Percentiles rank a stretch among this genome's conserved stretches.
phyloP scores from a whole-genome alignment of 2,888 invertebrate genomes.

The Fabriciana adippe region DNA sequence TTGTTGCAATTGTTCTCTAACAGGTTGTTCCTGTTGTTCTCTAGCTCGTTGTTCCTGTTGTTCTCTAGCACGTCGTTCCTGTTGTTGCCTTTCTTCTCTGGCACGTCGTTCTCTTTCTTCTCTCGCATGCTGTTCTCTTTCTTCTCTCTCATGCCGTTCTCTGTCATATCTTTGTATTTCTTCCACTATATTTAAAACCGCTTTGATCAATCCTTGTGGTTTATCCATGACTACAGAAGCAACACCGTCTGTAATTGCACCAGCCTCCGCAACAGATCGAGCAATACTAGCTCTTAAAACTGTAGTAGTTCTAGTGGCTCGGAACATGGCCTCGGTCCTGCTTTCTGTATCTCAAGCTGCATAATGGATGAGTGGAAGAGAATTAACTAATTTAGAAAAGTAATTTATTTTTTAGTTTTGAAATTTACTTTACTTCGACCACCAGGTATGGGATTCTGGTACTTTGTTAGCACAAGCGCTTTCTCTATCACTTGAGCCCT shows the following conservation, averaged over 20 bases:
- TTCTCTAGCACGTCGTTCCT: too few species aligned
- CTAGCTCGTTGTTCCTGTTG: too few species aligned
- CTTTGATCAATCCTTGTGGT: background rate
- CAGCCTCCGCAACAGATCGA: background rate
- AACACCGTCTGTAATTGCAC: background rate
- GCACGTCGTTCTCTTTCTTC: too few species aligned
- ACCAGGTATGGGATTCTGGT: background rate
- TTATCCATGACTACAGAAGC: background rate
- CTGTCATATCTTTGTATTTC: background rate
- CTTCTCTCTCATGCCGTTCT: too few species aligned
- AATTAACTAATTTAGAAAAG: background rate
- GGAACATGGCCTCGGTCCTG: background rate
- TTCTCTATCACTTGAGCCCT: background rate
- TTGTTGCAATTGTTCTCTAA: background rate
- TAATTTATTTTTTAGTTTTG: background rate
- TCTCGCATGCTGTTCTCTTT: too few species aligned
- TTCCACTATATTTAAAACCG: background rate
- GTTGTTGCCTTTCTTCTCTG: too few species aligned
- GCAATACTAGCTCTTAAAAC: background rate
- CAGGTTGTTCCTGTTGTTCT: background rate
- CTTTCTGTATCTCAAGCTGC: background rate
- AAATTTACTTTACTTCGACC: background rate
- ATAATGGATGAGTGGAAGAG: background rate
- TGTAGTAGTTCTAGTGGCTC: background rate
- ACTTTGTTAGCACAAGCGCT: background rate